Percentiles rank a stretch among this genome's conserved stretches.
Conservation (phyloP, 2,888 invertebrate species). For the Mesoligia furuncula region DNA sequence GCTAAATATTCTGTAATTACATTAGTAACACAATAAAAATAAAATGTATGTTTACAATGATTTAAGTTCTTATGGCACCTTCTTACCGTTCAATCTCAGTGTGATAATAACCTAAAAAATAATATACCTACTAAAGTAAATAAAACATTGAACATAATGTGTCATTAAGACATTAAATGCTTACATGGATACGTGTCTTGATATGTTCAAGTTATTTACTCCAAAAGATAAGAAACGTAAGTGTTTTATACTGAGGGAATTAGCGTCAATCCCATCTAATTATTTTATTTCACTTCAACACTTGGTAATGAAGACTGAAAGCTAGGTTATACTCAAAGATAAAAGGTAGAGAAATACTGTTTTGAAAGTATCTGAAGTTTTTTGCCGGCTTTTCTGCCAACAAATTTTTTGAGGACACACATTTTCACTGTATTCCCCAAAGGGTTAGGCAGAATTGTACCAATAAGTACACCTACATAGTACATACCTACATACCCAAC, state of each 20-base stretch:
- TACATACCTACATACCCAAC: not conserved
- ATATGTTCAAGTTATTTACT: constrained; percentile 31
- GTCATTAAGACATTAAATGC: constrained; percentile 14
- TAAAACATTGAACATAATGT: constrained; percentile 19
- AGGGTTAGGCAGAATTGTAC: too few species aligned
- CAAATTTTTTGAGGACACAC: not conserved
- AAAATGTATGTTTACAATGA: constrained; percentile 38
- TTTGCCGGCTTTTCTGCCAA: not conserved
- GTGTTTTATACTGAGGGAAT: constrained; percentile 39
- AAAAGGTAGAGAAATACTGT: not conserved
- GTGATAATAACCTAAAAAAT: constrained; percentile 41
- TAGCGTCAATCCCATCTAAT: constrained; percentile 28
- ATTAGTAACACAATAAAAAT: constrained; percentile 32
- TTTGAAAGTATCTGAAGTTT: not conserved
- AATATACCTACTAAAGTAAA: constrained; percentile 35
- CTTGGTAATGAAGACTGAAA: not conserved
- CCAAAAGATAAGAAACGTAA: constrained; percentile 33
- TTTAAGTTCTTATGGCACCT: constrained; percentile 22
- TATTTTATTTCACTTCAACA: constrained; percentile 30
- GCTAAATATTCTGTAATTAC: constrained; percentile 51
- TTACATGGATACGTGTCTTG: constrained; percentile 1
- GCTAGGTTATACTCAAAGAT: not conserved
- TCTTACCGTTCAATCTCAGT: constrained; percentile 9
- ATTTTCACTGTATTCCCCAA: not conserved
- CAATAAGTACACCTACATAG: too few species aligned